phyloP scores from a whole-genome alignment of 2,888 invertebrate genomes.

The Tenthredo livida region DNA sequence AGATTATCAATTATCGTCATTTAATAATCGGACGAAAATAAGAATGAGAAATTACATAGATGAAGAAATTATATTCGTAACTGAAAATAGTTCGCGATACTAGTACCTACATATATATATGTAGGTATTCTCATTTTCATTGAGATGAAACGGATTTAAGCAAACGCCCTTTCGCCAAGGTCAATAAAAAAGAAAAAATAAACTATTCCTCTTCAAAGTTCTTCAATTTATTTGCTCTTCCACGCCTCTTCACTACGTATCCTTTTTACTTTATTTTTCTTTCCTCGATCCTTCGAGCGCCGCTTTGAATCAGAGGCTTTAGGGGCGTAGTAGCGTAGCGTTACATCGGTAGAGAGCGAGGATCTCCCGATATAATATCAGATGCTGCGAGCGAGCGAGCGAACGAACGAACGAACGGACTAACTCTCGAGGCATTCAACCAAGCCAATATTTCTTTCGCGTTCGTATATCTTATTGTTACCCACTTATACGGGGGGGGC shows the following conservation, averaged over 20 bases:
- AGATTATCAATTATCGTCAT: background rate
- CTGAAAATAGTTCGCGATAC: background rate
- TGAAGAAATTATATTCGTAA: background rate
- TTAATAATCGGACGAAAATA: background rate
- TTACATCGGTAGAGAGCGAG: background rate
- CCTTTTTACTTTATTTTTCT: background rate
- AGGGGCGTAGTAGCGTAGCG: conserved; percentile 12
- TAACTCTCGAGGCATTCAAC: background rate
- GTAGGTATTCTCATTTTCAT: background rate
- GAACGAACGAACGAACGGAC: background rate
- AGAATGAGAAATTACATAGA: background rate
- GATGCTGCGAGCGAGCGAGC: background rate
- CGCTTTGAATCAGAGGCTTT: conserved; percentile 4
- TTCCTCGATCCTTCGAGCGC: background rate
- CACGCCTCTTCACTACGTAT: background rate
- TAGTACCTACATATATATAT: too few species aligned
- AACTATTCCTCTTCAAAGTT: background rate
- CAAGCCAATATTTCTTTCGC: conserved; percentile 9
- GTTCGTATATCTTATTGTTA: conserved; percentile 9
- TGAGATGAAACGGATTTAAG: background rate
- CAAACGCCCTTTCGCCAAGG: background rate
- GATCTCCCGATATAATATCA: conserved; percentile 18
- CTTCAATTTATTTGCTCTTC: background rate
- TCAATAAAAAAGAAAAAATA: background rate
- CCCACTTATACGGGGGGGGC: conserved; percentile 8